These are phyloP conservation scores for Thecocarcelia acutangulata DNA, from an alignment of 2,888 invertebrate species.

Conservation along the genomic window DNA sequence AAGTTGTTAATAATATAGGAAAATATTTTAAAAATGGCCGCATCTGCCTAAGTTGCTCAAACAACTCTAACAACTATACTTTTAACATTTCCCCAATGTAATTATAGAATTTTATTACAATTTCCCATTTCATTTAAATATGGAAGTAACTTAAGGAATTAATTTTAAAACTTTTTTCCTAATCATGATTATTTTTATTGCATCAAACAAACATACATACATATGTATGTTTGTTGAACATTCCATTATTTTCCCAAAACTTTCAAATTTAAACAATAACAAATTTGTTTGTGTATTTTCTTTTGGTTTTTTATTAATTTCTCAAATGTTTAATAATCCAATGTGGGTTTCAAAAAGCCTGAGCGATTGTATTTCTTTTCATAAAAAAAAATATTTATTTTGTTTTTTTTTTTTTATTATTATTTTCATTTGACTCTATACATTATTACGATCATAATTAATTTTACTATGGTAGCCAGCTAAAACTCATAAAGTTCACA, in stretches of 20 bases:
- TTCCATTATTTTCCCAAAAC: slow-evolving; percentile 23
- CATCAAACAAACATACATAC: too few relatives aligned
- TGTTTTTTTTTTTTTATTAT: slow-evolving; percentile 23
- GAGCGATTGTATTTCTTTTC: slow-evolving; percentile 43
- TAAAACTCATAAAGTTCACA: slow-evolving; percentile 72
- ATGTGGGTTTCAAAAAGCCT: slow-evolving; percentile 61
- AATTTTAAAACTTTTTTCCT: slow-evolving; percentile 17
- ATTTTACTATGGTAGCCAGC: slow-evolving; percentile 75
- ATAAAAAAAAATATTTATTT: slow-evolving; percentile 26
- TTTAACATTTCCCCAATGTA: too few relatives aligned
- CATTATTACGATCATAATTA: slow-evolving; percentile 73
- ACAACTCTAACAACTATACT: too few relatives aligned
- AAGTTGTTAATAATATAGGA: too few relatives aligned
- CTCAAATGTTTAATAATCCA: slow-evolving; percentile 44
- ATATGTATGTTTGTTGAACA: background rate
- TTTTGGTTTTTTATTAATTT: slow-evolving; percentile 25
- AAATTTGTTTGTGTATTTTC: slow-evolving; percentile 28
- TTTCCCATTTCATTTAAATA: background rate
- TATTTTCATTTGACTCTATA: slow-evolving; percentile 33
- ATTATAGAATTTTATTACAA: background rate
- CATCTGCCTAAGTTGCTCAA: too few relatives aligned
- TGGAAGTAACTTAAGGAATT: background rate
- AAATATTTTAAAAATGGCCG: too few relatives aligned
- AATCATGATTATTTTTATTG: slow-evolving; percentile 31
- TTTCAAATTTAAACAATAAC: slow-evolving; percentile 38